A percentile compares a stretch with the other conserved stretches of the same genome.
Conservation (phyloP, 2,113 vertebrate genomes). For the Condylura cristata region DNA sequence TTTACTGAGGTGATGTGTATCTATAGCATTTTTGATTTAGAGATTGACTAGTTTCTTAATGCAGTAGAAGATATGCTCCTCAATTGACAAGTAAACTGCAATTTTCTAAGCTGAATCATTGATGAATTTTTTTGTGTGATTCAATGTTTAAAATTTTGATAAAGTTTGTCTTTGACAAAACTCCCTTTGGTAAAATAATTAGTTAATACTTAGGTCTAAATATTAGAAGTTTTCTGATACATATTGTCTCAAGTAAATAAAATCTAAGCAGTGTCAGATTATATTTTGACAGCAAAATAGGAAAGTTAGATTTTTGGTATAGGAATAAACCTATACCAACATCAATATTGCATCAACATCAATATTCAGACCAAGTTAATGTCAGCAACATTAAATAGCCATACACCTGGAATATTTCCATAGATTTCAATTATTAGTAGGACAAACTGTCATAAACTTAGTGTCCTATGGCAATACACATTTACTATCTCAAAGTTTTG, state of each 20-base stretch:
- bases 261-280: background rate
- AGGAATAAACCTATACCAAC: background rate
- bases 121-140: slow-evolving; percentile 15
- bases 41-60: background rate
- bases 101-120: slow-evolving; percentile 23
- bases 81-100: slow-evolving; percentile 7
- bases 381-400: background rate
- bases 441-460: background rate
- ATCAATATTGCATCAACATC: background rate
- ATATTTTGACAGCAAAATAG: background rate
- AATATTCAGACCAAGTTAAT: background rate
- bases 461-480: background rate
- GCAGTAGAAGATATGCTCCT: background rate
- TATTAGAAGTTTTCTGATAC: background rate
- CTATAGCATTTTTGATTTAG: no score
- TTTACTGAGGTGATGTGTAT: no score
- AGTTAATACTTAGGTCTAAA: background rate
- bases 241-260: background rate
- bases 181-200: background rate
- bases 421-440: background rate
- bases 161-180: slow-evolving; percentile 5
- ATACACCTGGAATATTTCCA: background rate
- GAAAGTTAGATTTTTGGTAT: background rate
- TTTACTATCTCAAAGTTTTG: background rate
- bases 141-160: slow-evolving; percentile 17